A percentile compares a stretch with the other conserved stretches of the same genome.
phyloP scores from a whole-genome alignment of 2,113 vertebrate genomes.

The Nesogale talazaci region DNA sequence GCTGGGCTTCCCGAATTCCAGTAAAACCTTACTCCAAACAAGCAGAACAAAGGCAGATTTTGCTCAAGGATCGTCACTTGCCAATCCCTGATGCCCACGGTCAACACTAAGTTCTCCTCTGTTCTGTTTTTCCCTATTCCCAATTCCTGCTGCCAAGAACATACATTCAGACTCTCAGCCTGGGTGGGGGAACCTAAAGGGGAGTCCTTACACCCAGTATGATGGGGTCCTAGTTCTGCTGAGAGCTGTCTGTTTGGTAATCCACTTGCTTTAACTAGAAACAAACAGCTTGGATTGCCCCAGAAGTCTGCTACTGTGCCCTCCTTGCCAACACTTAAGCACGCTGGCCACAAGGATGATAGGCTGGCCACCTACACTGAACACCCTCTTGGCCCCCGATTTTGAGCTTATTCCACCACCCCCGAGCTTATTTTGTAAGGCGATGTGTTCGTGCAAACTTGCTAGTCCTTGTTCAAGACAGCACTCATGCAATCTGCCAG shows the following conservation, averaged over 20 bases:
- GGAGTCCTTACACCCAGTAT: background rate
- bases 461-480: background rate
- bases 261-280: conserved; percentile 15
- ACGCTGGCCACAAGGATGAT: background rate
- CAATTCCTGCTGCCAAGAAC: background rate
- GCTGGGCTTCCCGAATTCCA: background rate
- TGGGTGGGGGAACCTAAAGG: background rate
- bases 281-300: background rate
- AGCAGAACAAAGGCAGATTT: background rate
- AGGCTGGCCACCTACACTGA: background rate
- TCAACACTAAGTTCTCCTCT: background rate
- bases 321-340: conserved; percentile 10
- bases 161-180: background rate
- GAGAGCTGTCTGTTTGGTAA: background rate
- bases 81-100: background rate
- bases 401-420: conserved; percentile 3
- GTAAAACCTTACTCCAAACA: background rate
- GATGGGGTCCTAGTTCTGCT: background rate
- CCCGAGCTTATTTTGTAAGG: too few relatives aligned
- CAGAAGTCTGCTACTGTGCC: background rate
- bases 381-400: background rate
- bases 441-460: background rate
- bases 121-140: background rate
- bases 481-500: background rate
- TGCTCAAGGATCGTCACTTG: background rate